Evolutionary conservation across 2,113 vertebrate genomes (phyloP).

Genomic region (Nycticorax nycticorax): DNA sequence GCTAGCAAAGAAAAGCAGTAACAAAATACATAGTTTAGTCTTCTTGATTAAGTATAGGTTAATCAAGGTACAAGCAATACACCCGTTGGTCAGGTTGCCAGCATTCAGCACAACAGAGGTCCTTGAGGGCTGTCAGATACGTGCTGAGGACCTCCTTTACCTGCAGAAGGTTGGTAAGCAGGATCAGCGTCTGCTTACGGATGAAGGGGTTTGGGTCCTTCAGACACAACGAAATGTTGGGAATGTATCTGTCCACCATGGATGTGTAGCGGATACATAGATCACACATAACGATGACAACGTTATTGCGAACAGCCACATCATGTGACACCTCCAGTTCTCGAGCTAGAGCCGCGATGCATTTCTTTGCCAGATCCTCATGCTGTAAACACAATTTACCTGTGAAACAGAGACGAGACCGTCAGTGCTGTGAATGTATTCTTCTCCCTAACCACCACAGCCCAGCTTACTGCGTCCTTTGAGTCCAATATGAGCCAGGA

Average conservation of each 20-base stretch:
- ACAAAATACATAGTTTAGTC: background rate
- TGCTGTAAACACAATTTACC: slow-evolving; percentile 94
- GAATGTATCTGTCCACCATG: slow-evolving; percentile 86
- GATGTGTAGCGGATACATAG: slow-evolving; percentile 91
- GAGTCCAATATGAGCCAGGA: background rate
- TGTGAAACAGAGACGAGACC: slow-evolving; percentile 2
- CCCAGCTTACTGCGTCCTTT: background rate
- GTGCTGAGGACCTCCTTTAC: slow-evolving; percentile 40
- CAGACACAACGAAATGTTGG: slow-evolving; percentile 86
- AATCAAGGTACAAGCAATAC: background rate
- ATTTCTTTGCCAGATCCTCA: slow-evolving; percentile 85
- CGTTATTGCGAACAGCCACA: slow-evolving; percentile 85
- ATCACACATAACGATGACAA: slow-evolving; percentile 88
- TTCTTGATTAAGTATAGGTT: background rate
- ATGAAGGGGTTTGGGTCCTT: slow-evolving; percentile 81
- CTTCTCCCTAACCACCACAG: background rate
- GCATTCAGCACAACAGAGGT: background rate
- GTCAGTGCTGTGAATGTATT: background rate
- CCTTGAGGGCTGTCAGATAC: background rate
- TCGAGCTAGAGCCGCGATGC: slow-evolving; percentile 85
- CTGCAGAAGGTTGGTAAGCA: slow-evolving; percentile 95
- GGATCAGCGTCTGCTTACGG: slow-evolving; percentile 88
- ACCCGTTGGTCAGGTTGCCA: background rate
- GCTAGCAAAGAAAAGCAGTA: background rate
- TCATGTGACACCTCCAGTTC: slow-evolving; percentile 87